phyloP scores from a whole-genome alignment of 2,797 vertebrate genomes.

The Cryptoprocta ferox region DNA sequence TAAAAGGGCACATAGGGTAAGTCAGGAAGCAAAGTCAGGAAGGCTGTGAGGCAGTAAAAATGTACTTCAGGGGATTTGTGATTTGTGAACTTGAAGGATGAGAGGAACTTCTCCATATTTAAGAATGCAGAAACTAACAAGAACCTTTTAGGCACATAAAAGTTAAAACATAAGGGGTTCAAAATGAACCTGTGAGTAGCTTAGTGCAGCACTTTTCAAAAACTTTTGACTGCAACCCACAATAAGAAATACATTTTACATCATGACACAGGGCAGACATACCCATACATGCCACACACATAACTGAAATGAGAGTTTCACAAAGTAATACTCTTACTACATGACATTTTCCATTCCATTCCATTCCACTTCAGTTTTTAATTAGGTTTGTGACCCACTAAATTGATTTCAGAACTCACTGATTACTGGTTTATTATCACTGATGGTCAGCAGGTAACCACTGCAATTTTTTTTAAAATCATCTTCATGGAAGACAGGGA shows the following conservation, averaged over 20 bases:
- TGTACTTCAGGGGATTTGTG: not conserved
- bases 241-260: not conserved
- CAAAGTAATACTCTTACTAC: not conserved
- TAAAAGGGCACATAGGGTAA: not conserved
- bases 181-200: not conserved
- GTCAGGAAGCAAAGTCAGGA: not conserved
- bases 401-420: constrained; percentile 30
- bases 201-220: not conserved
- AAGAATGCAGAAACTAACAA: constrained; percentile 23
- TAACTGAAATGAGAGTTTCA: not conserved
- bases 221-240: not conserved
- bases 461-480: not conserved
- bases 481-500: not conserved
- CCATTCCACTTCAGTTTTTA: not conserved
- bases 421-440: not conserved
- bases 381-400: not conserved
- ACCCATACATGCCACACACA: not conserved
- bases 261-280: not conserved
- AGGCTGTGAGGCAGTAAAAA: not conserved
- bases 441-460: not conserved
- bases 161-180: not conserved
- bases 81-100: constrained; percentile 8
- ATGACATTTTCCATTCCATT: not conserved
- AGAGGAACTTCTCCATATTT: constrained; percentile 9
- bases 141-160: not conserved